Conservation (phyloP, 1,140 invertebrate genomes). For the Argopecten irradians region DNA sequence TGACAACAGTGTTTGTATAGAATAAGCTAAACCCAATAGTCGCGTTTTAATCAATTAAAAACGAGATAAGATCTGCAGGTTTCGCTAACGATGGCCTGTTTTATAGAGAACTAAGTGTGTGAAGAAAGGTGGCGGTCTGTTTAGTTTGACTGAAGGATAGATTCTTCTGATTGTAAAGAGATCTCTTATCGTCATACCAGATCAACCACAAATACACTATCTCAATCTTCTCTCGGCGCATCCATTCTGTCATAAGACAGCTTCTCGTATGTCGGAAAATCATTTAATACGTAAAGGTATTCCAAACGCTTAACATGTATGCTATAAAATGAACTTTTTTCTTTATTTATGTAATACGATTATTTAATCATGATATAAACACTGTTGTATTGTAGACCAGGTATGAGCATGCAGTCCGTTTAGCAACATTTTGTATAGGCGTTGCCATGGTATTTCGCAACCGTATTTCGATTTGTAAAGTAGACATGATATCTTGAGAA, state of each 20-base stretch:
- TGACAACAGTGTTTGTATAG: background rate
- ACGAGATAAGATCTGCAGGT: background rate
- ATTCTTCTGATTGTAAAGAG: background rate
- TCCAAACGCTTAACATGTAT: background rate
- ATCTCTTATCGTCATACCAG: background rate
- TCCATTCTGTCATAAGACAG: background rate
- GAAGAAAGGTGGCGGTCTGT: background rate
- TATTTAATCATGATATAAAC: background rate
- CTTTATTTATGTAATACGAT: background rate
- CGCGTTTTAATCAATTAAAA: conserved; percentile 17
- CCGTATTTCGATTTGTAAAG: no score
- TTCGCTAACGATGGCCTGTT: conserved; percentile 20
- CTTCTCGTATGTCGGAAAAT: background rate
- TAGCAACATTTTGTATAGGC: background rate
- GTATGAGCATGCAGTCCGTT: background rate
- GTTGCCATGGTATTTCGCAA: no score
- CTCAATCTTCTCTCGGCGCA: background rate
- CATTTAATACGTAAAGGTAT: background rate
- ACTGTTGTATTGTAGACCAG: background rate
- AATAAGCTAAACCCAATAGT: background rate
- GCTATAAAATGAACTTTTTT: background rate
- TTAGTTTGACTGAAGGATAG: background rate
- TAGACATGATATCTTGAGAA: no score
- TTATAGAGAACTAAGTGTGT: background rate
- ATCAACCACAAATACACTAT: background rate